Conservation (phyloP, 2,797 vertebrate species). For the Leptodactylus fallax region DNA sequence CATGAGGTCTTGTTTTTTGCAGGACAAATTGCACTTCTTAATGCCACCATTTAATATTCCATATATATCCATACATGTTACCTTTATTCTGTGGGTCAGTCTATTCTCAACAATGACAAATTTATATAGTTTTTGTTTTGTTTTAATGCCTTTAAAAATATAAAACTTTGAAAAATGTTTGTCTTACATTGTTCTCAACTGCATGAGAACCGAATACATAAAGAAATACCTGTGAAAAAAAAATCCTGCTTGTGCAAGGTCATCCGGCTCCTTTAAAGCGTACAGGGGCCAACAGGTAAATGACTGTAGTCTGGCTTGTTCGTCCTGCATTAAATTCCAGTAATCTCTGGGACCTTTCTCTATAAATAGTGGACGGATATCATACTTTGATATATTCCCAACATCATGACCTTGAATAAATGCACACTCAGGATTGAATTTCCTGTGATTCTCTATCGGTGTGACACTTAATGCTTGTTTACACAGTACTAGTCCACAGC, state of each 20-base stretch:
- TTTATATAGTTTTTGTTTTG: too few species aligned
- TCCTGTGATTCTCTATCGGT: constrained; percentile 32
- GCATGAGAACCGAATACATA: not conserved
- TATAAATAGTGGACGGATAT: constrained; percentile 22
- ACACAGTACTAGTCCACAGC: constrained; percentile 62
- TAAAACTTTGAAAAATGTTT: too few species aligned
- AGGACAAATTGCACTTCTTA: too few species aligned
- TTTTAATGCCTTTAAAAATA: too few species aligned
- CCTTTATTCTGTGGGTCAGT: too few species aligned
- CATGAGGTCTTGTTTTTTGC: too few species aligned
- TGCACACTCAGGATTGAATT: constrained; percentile 41
- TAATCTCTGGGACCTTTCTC: not conserved
- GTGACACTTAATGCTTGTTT: not conserved
- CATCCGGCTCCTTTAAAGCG: not conserved
- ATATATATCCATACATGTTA: too few species aligned
- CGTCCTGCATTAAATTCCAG: not conserved
- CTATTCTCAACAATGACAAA: too few species aligned
- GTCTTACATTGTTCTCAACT: too few species aligned
- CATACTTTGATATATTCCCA: constrained; percentile 60
- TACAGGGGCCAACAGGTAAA: constrained; percentile 12
- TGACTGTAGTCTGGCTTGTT: not conserved
- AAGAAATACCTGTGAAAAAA: constrained; percentile 62
- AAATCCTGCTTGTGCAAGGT: constrained; percentile 56
- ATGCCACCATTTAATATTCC: too few species aligned
- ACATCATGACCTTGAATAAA: constrained; percentile 61